Conservation (phyloP, 2,888 invertebrate genomes). For the Caenorhabditis afra region DNA sequence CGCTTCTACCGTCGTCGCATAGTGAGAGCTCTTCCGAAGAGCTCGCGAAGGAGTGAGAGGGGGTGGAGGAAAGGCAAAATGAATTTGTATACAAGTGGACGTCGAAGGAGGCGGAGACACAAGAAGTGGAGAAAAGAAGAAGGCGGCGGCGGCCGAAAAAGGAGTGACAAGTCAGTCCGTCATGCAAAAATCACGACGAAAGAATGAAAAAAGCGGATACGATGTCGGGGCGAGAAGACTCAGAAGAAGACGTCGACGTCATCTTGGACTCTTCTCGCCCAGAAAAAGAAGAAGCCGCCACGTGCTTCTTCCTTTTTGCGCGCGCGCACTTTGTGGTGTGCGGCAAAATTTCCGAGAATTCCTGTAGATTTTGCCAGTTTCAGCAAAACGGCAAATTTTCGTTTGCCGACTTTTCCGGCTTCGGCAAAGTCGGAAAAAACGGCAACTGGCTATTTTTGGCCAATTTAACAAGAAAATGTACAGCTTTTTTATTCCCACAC, state of each 20-base stretch:
- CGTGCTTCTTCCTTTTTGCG: too few species aligned
- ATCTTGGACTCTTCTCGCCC: too few species aligned
- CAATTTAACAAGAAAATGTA: too few species aligned
- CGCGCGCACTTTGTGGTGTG: too few species aligned
- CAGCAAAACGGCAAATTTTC: too few species aligned
- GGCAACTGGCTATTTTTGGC: too few species aligned
- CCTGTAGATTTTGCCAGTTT: too few species aligned
- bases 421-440: too few species aligned
- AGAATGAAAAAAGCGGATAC: conserved; percentile 13
- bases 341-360: neutral
- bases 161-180: conserved; percentile 52
- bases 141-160: neutral
- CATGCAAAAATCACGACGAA: conserved; percentile 52
- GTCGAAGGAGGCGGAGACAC: conserved; percentile 15
- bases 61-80: conserved; percentile 14
- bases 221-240: conserved; percentile 10
- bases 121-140: conserved; percentile 6
- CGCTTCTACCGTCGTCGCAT: conserved; percentile 16
- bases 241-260: neutral
- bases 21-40: too few species aligned
- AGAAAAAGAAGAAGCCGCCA: too few species aligned
- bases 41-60: neutral
- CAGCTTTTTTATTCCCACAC: too few species aligned
- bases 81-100: conserved; percentile 48
- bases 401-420: too few species aligned